phyloP scores from a whole-genome alignment of 1,140 invertebrate genomes.

The Andricus grossulariae region DNA sequence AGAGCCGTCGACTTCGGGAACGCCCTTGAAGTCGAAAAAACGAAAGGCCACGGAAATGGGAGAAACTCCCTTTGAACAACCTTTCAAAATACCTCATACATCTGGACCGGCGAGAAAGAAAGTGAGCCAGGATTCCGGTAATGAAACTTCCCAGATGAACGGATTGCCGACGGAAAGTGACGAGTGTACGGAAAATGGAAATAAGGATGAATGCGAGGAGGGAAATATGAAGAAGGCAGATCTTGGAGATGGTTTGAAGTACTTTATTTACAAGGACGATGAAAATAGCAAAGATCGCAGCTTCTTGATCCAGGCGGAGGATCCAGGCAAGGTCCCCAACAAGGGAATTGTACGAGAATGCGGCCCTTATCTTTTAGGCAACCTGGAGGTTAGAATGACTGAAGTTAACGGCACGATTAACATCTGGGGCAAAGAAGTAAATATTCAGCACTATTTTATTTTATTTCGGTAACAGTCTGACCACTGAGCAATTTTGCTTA shows the following conservation, averaged over 20 bases:
- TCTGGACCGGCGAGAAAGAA: conserved; percentile 14
- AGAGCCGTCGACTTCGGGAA: neutral
- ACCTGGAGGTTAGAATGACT: conserved; percentile 71
- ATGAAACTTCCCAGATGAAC: neutral
- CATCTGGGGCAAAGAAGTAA: conserved; percentile 73
- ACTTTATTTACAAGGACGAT: conserved; percentile 68
- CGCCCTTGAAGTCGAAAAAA: conserved; percentile 56
- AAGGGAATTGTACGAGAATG: conserved; percentile 61
- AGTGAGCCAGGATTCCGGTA: conserved; percentile 3
- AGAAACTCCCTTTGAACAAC: conserved; percentile 46
- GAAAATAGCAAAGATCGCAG: conserved; percentile 65
- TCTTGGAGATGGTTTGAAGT: conserved; percentile 61
- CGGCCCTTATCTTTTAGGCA: conserved; percentile 71
- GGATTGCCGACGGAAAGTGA: neutral
- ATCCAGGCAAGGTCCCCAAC: conserved; percentile 45
- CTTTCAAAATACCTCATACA: conserved; percentile 64
- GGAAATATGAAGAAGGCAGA: conserved; percentile 39
- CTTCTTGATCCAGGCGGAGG: conserved; percentile 70
- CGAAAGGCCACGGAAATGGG: conserved; percentile 65
- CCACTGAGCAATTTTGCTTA: too few species aligned
- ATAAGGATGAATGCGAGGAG: conserved; percentile 40
- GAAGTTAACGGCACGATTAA: conserved; percentile 72
- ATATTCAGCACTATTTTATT: conserved; percentile 6
- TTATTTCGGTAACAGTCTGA: neutral
- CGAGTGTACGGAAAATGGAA: conserved; percentile 36